phyloP scores from a whole-genome alignment of 2,113 vertebrate genomes.

The Galemys pyrenaicus region DNA sequence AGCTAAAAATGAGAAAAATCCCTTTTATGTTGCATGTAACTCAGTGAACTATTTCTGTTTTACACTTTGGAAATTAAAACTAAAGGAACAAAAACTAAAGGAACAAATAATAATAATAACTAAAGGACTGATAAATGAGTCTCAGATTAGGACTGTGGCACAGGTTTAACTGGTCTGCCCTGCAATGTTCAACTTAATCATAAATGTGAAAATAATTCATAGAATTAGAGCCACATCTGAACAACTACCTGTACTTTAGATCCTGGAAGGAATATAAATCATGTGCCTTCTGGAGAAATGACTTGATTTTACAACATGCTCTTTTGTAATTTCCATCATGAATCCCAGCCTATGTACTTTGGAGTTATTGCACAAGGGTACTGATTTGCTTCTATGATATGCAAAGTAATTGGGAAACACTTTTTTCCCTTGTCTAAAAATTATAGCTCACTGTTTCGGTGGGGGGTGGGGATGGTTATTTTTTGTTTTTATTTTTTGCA shows the following conservation, averaged over 20 bases:
- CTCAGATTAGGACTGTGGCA: background rate
- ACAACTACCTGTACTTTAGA: background rate
- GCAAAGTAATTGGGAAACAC: too few species aligned
- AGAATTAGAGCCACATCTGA: slow-evolving; percentile 5
- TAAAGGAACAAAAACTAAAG: background rate
- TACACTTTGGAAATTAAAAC: slow-evolving; percentile 31
- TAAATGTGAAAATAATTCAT: slow-evolving; percentile 47
- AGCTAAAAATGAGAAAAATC: background rate
- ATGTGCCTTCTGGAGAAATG: slow-evolving; percentile 16
- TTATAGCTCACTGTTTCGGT: background rate
- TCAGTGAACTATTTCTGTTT: background rate
- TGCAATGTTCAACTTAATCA: too few species aligned
- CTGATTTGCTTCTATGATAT: background rate
- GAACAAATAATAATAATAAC: background rate
- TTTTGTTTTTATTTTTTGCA: background rate
- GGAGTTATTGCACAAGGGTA: background rate
- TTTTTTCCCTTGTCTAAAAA: background rate
- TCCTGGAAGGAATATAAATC: background rate
- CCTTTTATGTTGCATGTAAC: background rate
- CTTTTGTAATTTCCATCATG: background rate
- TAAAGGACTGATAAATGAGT: too few species aligned
- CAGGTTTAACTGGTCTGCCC: background rate
- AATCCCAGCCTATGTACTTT: background rate
- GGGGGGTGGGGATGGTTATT: too few species aligned
- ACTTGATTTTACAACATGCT: background rate